These are phyloP conservation scores for Porites divaricata DNA, from an alignment of 92 coral and sea anemone genomes.

Conservation along the genomic window DNA sequence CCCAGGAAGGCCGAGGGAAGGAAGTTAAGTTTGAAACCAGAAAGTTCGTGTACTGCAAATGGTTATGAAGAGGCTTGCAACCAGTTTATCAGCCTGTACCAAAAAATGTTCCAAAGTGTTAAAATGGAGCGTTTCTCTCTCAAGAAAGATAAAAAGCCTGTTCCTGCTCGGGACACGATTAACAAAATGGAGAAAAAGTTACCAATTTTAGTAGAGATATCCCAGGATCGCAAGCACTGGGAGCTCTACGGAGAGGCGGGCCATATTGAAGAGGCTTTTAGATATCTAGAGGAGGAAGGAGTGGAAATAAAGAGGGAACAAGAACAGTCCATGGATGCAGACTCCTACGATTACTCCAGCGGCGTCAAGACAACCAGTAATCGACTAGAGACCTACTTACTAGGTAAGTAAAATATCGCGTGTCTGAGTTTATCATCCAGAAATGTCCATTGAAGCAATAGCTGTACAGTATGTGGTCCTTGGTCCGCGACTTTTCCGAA, in stretches of 20 bases:
- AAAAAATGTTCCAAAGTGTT: neutral
- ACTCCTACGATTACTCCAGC: neutral
- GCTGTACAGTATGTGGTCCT: too few relatives aligned
- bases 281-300: slow-evolving; percentile 2
- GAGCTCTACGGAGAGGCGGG: slow-evolving; percentile 43
- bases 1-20: slow-evolving; percentile 1
- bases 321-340: neutral
- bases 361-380: neutral
- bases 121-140: slow-evolving; percentile 22
- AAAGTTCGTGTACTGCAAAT: neutral
- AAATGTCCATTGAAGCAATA: too few relatives aligned
- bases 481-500: too few relatives aligned
- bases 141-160: neutral
- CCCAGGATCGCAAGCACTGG: slow-evolving; percentile 51
- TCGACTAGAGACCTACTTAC: neutral
- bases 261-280: slow-evolving; percentile 30
- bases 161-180: neutral
- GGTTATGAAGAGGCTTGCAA: slow-evolving; percentile 38
- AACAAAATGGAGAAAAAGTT: neutral
- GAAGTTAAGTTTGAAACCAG: slow-evolving; percentile 14
- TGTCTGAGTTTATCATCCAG: too few relatives aligned
- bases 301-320: slow-evolving; percentile 38
- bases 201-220: slow-evolving; percentile 10
- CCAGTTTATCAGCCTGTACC: slow-evolving; percentile 20
- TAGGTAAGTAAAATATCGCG: neutral